A percentile compares a stretch with the other conserved stretches of the same genome.
These are phyloP conservation scores for Holothuria leucospilota DNA, from an alignment of 53 echinoderm and acorn worm genomes.

Conservation along the genomic window DNA sequence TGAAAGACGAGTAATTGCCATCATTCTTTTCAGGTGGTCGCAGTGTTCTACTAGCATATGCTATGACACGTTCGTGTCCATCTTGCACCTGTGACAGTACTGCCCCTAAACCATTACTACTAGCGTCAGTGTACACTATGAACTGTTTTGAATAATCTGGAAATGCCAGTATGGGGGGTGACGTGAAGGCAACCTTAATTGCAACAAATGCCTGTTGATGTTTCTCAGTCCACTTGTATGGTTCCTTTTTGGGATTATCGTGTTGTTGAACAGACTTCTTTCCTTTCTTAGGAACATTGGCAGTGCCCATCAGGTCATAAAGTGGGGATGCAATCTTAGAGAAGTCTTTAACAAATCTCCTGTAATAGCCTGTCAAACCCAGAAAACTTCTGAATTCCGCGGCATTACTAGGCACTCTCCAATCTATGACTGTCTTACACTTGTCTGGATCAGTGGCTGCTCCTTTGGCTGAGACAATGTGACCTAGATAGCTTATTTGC, in stretches of 20 bases:
- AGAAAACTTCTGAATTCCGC: too few species aligned
- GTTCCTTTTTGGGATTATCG: neutral
- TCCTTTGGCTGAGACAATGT: too few species aligned
- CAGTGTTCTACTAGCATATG: conserved; percentile 27
- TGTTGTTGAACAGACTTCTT: neutral
- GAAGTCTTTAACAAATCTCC: too few species aligned
- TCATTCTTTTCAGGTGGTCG: conserved; percentile 35
- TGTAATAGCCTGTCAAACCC: too few species aligned
- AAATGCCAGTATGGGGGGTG: conserved; percentile 41
- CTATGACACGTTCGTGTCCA: too few species aligned
- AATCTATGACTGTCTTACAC: neutral
- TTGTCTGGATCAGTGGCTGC: too few species aligned
- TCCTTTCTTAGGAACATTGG: neutral
- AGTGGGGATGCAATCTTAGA: too few species aligned
- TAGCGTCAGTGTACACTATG: conserved; percentile 30
- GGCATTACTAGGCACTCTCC: neutral
- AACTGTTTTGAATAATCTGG: conserved; percentile 32
- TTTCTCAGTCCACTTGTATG: neutral
- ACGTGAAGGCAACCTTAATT: conserved; percentile 12
- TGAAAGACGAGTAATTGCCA: conserved; percentile 37
- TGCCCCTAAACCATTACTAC: conserved; percentile 5
- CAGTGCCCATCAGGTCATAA: too few species aligned
- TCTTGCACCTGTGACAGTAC: conserved; percentile 39
- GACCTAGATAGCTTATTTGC: too few species aligned
- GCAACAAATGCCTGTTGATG: conserved; percentile 15